Evolutionary conservation across 2,113 vertebrate species (phyloP).

Genomic region (Lichenostomus cassidix): DNA sequence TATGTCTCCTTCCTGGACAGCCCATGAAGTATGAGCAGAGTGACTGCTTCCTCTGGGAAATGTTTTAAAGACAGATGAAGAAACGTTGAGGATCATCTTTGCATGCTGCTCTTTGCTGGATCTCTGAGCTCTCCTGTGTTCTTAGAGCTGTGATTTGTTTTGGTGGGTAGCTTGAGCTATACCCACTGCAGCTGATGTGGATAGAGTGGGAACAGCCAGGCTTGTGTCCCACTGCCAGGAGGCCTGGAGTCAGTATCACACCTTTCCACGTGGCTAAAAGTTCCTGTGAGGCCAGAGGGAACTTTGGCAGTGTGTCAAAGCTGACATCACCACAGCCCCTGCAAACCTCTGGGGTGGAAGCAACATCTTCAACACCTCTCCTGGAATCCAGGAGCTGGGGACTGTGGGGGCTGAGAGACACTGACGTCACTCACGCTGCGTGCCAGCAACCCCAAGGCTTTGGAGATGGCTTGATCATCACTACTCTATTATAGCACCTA

Average conservation of each 20-base stretch:
- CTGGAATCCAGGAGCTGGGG: not conserved
- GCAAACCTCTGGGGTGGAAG: constrained; percentile 13
- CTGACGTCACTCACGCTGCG: not conserved
- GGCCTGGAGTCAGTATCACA: not conserved
- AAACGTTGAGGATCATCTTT: not conserved
- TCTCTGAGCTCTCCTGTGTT: not conserved
- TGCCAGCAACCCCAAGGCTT: constrained; percentile 39
- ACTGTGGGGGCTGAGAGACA: constrained; percentile 33
- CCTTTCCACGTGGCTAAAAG: not conserved
- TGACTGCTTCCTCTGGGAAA: not conserved
- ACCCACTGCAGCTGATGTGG: not conserved
- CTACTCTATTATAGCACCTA: constrained; percentile 37
- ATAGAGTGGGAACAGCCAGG: not conserved
- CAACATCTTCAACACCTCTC: not conserved
- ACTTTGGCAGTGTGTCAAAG: not conserved
- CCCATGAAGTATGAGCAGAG: not conserved
- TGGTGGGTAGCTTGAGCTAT: not conserved
- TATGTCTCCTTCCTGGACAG: not conserved
- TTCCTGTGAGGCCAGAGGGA: not conserved
- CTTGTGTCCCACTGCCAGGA: not conserved
- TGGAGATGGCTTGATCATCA: constrained; percentile 34
- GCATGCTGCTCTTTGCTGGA: not conserved
- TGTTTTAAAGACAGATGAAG: not conserved
- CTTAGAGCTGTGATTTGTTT: not conserved
- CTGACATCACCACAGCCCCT: not conserved